Percentiles rank a stretch among this genome's conserved stretches.
phyloP scores from a whole-genome alignment of 2,888 invertebrate species.

The Drosophila kambysellisi region DNA sequence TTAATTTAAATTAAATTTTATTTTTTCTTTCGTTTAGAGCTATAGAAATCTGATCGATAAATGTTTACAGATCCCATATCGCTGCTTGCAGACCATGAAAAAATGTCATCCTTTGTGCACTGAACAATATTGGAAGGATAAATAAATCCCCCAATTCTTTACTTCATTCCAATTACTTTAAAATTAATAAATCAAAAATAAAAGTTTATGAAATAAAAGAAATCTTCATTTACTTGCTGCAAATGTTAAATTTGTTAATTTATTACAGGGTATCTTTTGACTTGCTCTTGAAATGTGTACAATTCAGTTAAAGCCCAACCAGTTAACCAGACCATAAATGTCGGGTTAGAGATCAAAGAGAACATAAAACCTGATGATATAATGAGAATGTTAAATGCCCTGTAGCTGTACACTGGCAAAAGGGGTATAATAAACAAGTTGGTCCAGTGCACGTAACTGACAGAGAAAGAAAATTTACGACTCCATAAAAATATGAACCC shows the following conservation, averaged over 20 bases:
- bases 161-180: no score
- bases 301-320: background rate
- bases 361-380: background rate
- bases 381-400: background rate
- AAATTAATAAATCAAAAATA: no score
- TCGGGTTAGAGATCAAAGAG: background rate
- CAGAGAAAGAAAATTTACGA: background rate
- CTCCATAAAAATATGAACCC: background rate
- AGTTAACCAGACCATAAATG: background rate
- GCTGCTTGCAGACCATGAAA: no score
- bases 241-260: background rate
- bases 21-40: no score
- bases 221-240: background rate
- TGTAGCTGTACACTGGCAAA: background rate
- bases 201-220: no score
- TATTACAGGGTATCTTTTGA: background rate
- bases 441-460: background rate
- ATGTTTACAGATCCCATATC: no score
- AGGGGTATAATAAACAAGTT: background rate
- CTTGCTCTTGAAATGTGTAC: background rate
- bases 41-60: no score
- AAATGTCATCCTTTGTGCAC: no score
- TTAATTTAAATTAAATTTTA: no score
- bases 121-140: no score
- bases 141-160: no score